Conservation (phyloP, 2,888 invertebrate species). For the Agriopis leucophaearia region DNA sequence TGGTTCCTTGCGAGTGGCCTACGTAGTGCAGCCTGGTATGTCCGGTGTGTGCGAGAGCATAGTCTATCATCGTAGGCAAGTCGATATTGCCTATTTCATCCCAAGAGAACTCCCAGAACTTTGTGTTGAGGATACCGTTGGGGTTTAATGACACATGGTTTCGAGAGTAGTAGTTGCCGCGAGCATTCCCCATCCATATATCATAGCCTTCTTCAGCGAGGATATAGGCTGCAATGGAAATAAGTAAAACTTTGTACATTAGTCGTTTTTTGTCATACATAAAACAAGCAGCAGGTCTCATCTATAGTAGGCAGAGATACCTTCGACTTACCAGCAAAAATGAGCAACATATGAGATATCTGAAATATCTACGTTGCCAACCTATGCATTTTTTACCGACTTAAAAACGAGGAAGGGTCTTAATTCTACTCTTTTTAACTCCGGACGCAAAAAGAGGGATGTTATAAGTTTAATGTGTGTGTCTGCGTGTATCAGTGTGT, state of each 20-base stretch:
- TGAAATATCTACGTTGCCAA: no score
- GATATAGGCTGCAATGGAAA: conserved; percentile 66
- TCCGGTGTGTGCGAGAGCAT: conserved; percentile 86
- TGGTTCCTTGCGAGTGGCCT: conserved; percentile 92
- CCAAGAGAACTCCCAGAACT: conserved; percentile 92
- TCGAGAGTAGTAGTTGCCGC: conserved; percentile 91
- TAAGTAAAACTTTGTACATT: background rate
- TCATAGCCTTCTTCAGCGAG: conserved; percentile 90
- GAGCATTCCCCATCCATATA: conserved; percentile 94
- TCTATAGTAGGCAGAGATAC: background rate
- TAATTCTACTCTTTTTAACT: no score
- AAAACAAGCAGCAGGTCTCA: background rate
- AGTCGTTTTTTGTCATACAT: background rate
- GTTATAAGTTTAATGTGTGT: no score
- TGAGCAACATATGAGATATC: no score
- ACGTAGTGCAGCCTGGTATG: conserved; percentile 89
- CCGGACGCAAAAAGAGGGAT: no score
- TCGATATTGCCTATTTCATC: conserved; percentile 93
- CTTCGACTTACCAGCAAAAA: background rate
- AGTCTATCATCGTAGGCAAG: conserved; percentile 93
- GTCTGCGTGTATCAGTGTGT: no score
- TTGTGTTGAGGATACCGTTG: conserved; percentile 62
- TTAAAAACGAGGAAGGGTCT: no score
- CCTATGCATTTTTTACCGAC: no score
- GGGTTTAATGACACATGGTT: conserved; percentile 81